phyloP scores from a whole-genome alignment of 2,888 invertebrate genomes.

The Oligia fasciuncula region DNA sequence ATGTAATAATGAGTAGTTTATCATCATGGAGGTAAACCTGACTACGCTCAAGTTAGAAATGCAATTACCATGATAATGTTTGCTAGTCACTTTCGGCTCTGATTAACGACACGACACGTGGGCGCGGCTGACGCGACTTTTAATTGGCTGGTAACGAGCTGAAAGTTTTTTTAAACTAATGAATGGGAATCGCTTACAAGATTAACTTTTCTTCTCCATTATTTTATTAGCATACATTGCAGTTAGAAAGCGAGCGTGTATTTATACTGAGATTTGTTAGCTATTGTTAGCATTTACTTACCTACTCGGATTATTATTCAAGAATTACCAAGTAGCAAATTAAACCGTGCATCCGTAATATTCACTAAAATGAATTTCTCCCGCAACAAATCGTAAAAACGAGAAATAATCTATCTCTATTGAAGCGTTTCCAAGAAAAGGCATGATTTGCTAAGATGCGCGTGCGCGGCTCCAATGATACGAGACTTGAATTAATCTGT shows the following conservation, averaged over 20 bases:
- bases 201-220: constrained; percentile 76
- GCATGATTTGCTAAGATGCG: constrained; percentile 77
- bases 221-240: constrained; percentile 74
- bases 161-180: constrained; percentile 85
- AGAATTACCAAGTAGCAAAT: constrained; percentile 51
- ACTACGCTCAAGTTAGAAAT: constrained; percentile 20
- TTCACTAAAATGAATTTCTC: constrained; percentile 73
- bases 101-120: constrained; percentile 74
- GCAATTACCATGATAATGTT: constrained; percentile 56
- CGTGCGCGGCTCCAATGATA: constrained; percentile 69
- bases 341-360: constrained; percentile 46
- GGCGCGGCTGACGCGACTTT: constrained; percentile 75
- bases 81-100: constrained; percentile 81
- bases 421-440: constrained; percentile 82
- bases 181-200: constrained; percentile 78
- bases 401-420: constrained; percentile 81
- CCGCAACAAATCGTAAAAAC: constrained; percentile 75
- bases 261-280: constrained; percentile 59
- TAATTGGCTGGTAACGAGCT: constrained; percentile 84
- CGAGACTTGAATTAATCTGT: constrained; percentile 76
- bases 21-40: neutral
- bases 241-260: constrained; percentile 82
- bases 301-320: constrained; percentile 41
- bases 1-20: constrained; percentile 8
- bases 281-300: constrained; percentile 57